Percentiles rank a stretch among this genome's conserved stretches.
These are phyloP conservation scores for Patella caerulea DNA, from an alignment of 2,888 invertebrate species.

Conservation along the genomic window DNA sequence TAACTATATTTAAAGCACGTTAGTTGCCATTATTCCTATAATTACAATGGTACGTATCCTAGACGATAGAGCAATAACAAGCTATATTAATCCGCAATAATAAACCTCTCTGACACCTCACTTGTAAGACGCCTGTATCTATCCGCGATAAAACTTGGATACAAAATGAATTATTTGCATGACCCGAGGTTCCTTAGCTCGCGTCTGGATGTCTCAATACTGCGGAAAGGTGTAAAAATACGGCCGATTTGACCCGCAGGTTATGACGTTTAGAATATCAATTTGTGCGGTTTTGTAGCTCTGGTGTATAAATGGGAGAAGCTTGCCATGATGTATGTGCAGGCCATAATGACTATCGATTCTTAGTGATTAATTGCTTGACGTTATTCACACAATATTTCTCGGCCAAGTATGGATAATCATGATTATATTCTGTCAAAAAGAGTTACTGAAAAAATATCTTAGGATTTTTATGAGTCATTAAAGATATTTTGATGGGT, in stretches of 20 bases:
- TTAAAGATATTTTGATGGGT: not conserved
- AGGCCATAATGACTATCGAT: not conserved
- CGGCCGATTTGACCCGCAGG: conserved; percentile 2
- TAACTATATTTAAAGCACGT: too few relatives aligned
- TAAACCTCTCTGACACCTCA: too few relatives aligned
- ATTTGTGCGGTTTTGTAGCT: not conserved
- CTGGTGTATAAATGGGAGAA: too few relatives aligned
- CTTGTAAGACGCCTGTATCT: too few relatives aligned
- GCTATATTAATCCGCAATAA: too few relatives aligned
- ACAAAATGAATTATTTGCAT: not conserved
- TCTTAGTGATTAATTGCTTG: not conserved
- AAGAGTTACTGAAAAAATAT: not conserved
- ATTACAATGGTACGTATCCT: too few relatives aligned
- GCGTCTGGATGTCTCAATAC: not conserved
- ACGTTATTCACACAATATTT: not conserved
- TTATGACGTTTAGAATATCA: not conserved
- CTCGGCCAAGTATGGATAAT: not conserved
- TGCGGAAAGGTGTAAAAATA: not conserved
- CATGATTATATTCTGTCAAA: conserved; percentile 9
- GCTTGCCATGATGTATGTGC: conserved; percentile 6
- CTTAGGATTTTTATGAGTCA: conserved; percentile 1
- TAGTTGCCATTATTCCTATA: too few relatives aligned
- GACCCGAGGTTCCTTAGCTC: conserved; percentile 1
- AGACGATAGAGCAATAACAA: too few relatives aligned
- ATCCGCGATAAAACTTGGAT: too few relatives aligned